Percentiles rank a stretch among this genome's conserved stretches.
These are phyloP conservation scores for Etheostoma cragini DNA, from an alignment of 2,113 vertebrate genomes.

Conservation along the genomic window DNA sequence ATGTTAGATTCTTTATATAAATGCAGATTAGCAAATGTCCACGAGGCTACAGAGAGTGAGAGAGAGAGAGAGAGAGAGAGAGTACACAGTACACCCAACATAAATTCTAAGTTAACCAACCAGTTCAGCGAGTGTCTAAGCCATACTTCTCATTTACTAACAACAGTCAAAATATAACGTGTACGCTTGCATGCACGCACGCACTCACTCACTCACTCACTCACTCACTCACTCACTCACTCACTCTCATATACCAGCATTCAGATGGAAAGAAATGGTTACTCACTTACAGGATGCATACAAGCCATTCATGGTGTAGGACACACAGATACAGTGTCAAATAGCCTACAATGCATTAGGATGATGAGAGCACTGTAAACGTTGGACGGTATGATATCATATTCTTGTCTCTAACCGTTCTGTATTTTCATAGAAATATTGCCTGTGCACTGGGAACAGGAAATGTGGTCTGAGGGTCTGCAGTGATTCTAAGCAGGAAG, in stretches of 20 bases:
- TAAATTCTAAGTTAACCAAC: conserved; percentile 39
- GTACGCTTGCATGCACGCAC: too few relatives aligned
- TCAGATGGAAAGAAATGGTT: conserved; percentile 46
- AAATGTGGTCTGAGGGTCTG: conserved; percentile 57
- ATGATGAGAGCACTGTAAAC: conserved; percentile 41
- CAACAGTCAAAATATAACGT: conserved; percentile 43
- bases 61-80: background rate
- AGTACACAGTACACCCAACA: conserved; percentile 18
- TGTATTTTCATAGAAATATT: conserved; percentile 51
- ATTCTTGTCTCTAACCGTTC: conserved; percentile 27
- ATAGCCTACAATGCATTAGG: conserved; percentile 32
- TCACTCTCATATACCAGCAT: conserved; percentile 4
- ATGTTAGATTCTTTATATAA: conserved; percentile 22
- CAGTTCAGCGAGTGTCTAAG: conserved; percentile 41
- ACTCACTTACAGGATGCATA: conserved; percentile 51
- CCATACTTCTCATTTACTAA: conserved; percentile 30
- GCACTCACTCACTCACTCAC: background rate
- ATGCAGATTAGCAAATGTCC: conserved; percentile 33
- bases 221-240: background rate
- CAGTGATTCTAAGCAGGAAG: conserved; percentile 61
- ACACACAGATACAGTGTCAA: conserved; percentile 33
- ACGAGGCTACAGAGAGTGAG: background rate
- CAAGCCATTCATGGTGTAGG: conserved; percentile 43
- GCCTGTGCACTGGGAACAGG: conserved; percentile 34
- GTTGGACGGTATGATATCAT: conserved; percentile 30